Conservation (phyloP, 1,140 invertebrate species). For the Halyomorpha halys region DNA sequence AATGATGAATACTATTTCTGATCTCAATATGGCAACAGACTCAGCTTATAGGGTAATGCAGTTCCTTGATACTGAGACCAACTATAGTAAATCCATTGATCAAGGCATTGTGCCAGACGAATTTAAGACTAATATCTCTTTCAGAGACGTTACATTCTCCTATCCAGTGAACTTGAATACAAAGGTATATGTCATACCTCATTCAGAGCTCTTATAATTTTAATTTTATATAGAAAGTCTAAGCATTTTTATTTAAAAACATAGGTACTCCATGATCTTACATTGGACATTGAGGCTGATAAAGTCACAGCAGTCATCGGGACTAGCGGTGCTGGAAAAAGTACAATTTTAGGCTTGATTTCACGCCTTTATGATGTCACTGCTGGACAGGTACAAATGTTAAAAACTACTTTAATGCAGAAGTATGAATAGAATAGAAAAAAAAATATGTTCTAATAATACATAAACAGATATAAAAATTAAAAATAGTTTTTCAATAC, state of each 20-base stretch:
- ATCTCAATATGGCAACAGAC: neutral
- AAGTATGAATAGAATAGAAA: slow-evolving; percentile 38
- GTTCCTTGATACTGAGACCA: neutral
- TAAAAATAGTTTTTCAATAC: too few species aligned
- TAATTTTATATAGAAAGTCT: too few species aligned
- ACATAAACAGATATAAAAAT: too few species aligned
- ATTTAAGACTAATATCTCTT: slow-evolving; percentile 57
- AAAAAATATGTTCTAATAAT: too few species aligned
- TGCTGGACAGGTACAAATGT: slow-evolving; percentile 44
- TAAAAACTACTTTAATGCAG: too few species aligned
- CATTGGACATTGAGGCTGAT: slow-evolving; percentile 65
- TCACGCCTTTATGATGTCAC: slow-evolving; percentile 71
- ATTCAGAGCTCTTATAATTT: too few species aligned
- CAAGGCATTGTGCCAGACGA: slow-evolving; percentile 50
- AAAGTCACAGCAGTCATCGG: slow-evolving; percentile 83
- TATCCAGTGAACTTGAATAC: slow-evolving; percentile 72
- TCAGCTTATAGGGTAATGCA: neutral
- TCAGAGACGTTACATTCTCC: slow-evolving; percentile 61
- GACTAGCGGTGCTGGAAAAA: slow-evolving; percentile 78
- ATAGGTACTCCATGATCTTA: slow-evolving; percentile 59
- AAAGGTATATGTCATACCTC: slow-evolving; percentile 34
- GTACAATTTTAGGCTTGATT: slow-evolving; percentile 76
- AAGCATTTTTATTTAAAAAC: slow-evolving; percentile 22
- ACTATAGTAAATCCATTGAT: too few species aligned
- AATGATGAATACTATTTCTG: neutral